phyloP scores from a whole-genome alignment of 2,113 vertebrate genomes.

The Ranitomeya imitator region DNA sequence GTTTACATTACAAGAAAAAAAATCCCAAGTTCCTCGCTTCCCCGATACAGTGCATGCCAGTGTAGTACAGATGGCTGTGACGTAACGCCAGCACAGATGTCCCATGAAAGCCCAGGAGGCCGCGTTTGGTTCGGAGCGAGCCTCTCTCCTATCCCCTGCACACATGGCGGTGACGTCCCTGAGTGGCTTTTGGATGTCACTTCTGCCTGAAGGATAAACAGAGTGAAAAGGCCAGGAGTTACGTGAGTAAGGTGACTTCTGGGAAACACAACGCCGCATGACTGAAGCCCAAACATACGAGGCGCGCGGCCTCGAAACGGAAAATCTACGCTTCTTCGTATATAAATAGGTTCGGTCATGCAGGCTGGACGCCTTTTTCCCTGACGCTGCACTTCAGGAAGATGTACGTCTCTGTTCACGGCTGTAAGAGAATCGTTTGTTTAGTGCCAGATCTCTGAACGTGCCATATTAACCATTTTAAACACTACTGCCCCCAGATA shows the following conservation, averaged over 20 bases:
- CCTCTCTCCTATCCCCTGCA: neutral
- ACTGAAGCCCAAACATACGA: constrained; percentile 10
- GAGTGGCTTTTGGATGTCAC: constrained; percentile 36
- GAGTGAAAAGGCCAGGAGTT: constrained; percentile 36
- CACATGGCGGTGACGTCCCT: constrained; percentile 37
- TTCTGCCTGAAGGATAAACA: constrained; percentile 44
- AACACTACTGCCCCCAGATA: too few species aligned
- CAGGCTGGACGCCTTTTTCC: neutral
- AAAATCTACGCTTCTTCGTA: neutral
- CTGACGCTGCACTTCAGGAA: neutral
- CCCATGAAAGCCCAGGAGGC: constrained; percentile 3
- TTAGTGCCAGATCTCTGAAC: neutral
- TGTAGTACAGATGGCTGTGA: constrained; percentile 32
- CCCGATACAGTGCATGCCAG: constrained; percentile 23
- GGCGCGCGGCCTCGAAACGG: neutral
- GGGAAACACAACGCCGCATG: neutral
- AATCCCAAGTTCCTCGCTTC: neutral
- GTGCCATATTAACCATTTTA: neutral
- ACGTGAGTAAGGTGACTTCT: constrained; percentile 44
- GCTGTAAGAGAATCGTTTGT: neutral
- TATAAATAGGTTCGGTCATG: neutral
- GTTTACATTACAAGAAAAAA: constrained; percentile 41
- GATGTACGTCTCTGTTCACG: neutral
- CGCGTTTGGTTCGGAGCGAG: neutral
- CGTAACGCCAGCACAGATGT: constrained; percentile 43